Evolutionary conservation across 2,888 invertebrate genomes (phyloP).

Genomic region (Oxytorus armatus): DNA sequence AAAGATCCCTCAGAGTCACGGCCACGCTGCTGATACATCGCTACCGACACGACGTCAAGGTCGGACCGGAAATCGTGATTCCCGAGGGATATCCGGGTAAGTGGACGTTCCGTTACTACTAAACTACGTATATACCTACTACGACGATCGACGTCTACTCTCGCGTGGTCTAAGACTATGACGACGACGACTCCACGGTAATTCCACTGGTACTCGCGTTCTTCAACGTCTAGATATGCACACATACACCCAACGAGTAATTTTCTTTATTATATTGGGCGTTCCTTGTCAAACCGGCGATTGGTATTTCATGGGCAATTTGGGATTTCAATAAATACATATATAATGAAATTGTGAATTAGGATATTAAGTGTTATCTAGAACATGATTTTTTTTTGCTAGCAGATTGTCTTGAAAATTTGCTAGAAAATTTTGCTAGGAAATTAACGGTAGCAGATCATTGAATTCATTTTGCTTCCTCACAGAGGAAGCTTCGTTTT

Average conservation of each 20-base stretch:
- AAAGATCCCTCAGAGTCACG: constrained; percentile 79
- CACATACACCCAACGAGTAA: constrained; percentile 33
- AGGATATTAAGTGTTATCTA: too few species aligned
- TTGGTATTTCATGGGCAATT: too few species aligned
- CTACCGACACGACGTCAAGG: constrained; percentile 85
- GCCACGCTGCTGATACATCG: constrained; percentile 84
- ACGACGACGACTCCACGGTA: constrained; percentile 38
- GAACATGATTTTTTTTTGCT: too few species aligned
- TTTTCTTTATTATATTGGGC: constrained; percentile 12
- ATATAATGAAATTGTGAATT: too few species aligned
- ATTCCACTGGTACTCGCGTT: constrained; percentile 34
- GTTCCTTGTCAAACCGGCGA: too few species aligned
- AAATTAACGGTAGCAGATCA: too few species aligned
- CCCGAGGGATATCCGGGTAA: constrained; percentile 85
- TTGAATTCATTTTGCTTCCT: too few species aligned
- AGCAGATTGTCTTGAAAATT: too few species aligned
- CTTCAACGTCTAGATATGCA: constrained; percentile 33
- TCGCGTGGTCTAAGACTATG: constrained; percentile 2
- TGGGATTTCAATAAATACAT: too few species aligned
- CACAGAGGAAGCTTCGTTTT: too few species aligned
- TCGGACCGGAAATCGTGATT: constrained; percentile 85
- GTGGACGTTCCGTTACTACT: constrained; percentile 67
- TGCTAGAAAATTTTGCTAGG: too few species aligned
- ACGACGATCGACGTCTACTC: constrained; percentile 31
- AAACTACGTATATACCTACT: constrained; percentile 27